Evolutionary conservation across 1,140 invertebrate species (phyloP).

Genomic region (Onthophagus taurus): DNA sequence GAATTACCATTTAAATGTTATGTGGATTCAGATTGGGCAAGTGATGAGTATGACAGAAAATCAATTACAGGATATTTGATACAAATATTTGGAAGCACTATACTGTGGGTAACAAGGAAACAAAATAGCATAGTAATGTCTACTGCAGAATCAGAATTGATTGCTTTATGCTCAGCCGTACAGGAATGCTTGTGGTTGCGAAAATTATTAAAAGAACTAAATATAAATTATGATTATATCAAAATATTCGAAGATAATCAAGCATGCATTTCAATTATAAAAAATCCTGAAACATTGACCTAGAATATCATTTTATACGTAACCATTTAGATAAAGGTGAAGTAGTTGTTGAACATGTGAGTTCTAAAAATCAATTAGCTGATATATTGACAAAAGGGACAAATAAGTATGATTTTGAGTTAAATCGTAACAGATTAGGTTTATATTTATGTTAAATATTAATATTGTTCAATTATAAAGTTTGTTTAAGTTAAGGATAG

Average conservation of each 20-base stretch:
- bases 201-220: background rate
- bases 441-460: too few relatives aligned
- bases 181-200: background rate
- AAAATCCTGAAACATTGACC: conserved; percentile 1
- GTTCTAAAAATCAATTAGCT: too few relatives aligned
- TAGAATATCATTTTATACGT: background rate
- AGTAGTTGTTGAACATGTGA: too few relatives aligned
- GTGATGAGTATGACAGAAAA: conserved; percentile 23
- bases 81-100: conserved; percentile 21
- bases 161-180: conserved; percentile 16
- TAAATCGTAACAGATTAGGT: too few relatives aligned
- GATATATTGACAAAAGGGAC: too few relatives aligned
- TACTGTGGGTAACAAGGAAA: conserved; percentile 26
- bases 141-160: too few relatives aligned
- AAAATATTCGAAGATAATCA: conserved; percentile 2
- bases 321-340: too few relatives aligned
- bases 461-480: too few relatives aligned
- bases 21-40: conserved; percentile 34
- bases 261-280: background rate
- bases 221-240: background rate
- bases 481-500: too few relatives aligned
- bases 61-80: conserved; percentile 33
- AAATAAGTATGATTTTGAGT: too few relatives aligned
- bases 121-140: too few relatives aligned
- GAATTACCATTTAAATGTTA: background rate